phyloP scores from a whole-genome alignment of 2,113 vertebrate genomes.

The Chionomys nivalis region DNA sequence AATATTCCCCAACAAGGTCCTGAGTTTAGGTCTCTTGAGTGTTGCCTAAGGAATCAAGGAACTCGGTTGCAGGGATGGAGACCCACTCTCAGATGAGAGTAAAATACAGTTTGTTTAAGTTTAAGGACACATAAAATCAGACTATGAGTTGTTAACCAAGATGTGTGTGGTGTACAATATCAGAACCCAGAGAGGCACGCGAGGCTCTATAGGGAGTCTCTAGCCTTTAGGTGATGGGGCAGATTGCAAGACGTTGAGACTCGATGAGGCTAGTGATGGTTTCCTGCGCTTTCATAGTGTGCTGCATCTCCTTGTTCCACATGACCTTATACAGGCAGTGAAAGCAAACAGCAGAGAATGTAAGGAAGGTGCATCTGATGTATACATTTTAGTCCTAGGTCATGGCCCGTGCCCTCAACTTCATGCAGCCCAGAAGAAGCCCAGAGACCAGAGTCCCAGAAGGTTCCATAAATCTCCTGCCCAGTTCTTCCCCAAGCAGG shows the following conservation, averaged over 20 bases:
- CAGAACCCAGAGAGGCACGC: too few relatives aligned
- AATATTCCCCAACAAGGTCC: too few relatives aligned
- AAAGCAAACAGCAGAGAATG: background rate
- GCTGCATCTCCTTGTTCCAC: background rate
- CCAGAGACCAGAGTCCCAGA: background rate
- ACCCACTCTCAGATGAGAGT: background rate
- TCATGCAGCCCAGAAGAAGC: background rate
- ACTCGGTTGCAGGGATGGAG: accelerated
- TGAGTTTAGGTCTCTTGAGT: background rate
- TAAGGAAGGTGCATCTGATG: background rate
- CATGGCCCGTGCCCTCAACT: background rate
- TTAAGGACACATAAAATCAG: background rate
- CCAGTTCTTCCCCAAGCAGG: background rate
- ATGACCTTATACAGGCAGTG: background rate
- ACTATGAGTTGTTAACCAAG: background rate
- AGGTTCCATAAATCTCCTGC: background rate
- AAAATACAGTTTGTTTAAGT: background rate
- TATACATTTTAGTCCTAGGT: background rate
- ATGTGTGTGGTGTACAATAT: too few relatives aligned
- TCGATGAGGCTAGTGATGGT: background rate
- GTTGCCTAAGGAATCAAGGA: too few relatives aligned
- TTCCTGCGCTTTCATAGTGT: background rate
- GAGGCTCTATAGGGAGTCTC: background rate
- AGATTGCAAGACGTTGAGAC: background rate
- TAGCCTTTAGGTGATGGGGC: background rate